These are phyloP conservation scores for Morus bassanus DNA, from an alignment of 2,797 vertebrate genomes.

Conservation along the genomic window DNA sequence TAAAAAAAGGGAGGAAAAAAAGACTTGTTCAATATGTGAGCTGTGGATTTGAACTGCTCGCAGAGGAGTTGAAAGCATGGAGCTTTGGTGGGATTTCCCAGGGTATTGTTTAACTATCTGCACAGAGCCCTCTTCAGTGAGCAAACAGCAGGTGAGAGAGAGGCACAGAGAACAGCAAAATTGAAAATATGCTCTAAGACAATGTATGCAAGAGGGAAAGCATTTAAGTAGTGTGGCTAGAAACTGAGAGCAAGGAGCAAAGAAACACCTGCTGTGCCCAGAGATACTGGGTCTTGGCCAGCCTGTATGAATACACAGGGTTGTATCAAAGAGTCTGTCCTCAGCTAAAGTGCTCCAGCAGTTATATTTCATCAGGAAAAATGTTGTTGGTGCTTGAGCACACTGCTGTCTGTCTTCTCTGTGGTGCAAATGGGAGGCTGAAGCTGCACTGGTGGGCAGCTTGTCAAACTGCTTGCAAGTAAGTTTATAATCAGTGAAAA, in stretches of 20 bases:
- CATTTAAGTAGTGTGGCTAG: neutral
- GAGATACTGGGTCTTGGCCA: neutral
- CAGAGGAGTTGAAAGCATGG: neutral
- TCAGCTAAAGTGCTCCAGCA: neutral
- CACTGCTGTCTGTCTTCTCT: neutral
- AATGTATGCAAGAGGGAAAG: neutral
- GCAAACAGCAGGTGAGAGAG: neutral
- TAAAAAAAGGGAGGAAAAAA: neutral
- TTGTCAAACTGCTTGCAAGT: neutral
- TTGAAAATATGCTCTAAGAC: neutral
- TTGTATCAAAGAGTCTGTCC: neutral
- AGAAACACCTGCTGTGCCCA: neutral
- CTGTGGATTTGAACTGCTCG: neutral
- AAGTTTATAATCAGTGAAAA: neutral
- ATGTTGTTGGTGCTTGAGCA: neutral
- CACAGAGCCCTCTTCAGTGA: neutral
- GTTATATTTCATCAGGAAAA: neutral
- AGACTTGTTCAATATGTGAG: neutral
- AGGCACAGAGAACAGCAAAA: neutral
- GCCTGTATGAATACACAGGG: neutral
- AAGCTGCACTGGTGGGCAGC: neutral
- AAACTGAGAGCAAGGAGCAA: neutral
- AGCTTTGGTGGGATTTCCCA: constrained; percentile 22
- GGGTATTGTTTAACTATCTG: neutral
- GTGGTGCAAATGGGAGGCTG: neutral